A percentile compares a stretch with the other conserved stretches of the same genome.
Conservation (phyloP, 2,888 invertebrate species). For the Apoda limacodes region DNA sequence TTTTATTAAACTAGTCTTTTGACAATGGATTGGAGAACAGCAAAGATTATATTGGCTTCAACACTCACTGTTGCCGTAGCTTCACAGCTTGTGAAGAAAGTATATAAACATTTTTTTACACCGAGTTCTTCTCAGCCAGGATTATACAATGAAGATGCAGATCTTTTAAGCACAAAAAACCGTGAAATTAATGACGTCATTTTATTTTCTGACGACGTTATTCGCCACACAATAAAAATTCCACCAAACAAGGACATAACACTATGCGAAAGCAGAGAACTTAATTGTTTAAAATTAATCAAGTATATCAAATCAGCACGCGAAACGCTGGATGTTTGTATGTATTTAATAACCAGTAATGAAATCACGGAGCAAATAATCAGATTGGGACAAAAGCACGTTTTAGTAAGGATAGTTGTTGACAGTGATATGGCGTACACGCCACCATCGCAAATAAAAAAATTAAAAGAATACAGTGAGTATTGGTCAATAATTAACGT, state of each 20-base stretch:
- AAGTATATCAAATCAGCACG: conserved; percentile 60
- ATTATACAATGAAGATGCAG: conserved; percentile 30
- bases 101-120: conserved; percentile 45
- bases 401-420: conserved; percentile 56
- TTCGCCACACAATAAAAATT: conserved; percentile 45
- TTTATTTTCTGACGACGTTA: conserved; percentile 54
- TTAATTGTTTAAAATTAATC: conserved; percentile 58
- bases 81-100: conserved; percentile 49
- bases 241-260: conserved; percentile 47
- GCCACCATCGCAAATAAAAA: conserved; percentile 58
- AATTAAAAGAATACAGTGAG: conserved; percentile 58
- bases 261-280: conserved; percentile 53
- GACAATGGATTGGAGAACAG: conserved; percentile 58
- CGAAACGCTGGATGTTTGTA: conserved; percentile 60
- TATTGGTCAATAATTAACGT: too few relatives aligned
- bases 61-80: conserved; percentile 52
- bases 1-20: too few relatives aligned
- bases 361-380: conserved; percentile 61
- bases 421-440: conserved; percentile 62
- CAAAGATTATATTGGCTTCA: conserved; percentile 48
- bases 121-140: conserved; percentile 20
- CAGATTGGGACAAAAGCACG: conserved; percentile 55
- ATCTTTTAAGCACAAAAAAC: conserved; percentile 38
- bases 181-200: conserved; percentile 62
- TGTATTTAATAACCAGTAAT: conserved; percentile 60